Conservation (phyloP, 2,888 invertebrate genomes). For the Rutpela maculata region DNA sequence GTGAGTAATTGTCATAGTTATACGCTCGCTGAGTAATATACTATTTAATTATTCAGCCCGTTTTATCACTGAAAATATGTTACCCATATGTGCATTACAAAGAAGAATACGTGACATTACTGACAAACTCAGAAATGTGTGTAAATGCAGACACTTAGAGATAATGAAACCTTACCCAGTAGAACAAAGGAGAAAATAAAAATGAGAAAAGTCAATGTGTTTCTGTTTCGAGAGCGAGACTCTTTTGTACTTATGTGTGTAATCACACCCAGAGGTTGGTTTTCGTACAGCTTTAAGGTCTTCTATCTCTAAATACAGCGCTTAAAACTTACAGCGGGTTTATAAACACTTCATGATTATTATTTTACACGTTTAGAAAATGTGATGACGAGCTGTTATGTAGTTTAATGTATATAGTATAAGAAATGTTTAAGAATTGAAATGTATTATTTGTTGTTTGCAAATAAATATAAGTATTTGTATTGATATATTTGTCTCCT, state of each 20-base stretch:
- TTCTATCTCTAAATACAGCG: background rate
- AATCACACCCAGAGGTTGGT: background rate
- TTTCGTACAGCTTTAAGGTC: background rate
- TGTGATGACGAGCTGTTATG: background rate
- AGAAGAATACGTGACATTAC: background rate
- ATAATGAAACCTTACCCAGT: background rate
- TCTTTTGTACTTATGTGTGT: background rate
- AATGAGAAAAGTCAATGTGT: background rate
- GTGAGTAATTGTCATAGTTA: too few relatives aligned
- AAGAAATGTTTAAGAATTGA: too few relatives aligned
- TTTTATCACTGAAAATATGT: too few relatives aligned
- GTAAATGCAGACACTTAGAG: background rate
- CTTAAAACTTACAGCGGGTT: background rate
- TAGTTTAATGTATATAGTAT: too few relatives aligned
- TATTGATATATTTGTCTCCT: too few relatives aligned
- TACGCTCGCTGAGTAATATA: too few relatives aligned
- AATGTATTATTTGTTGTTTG: too few relatives aligned
- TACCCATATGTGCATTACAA: background rate
- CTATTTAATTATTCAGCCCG: too few relatives aligned
- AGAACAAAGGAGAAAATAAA: background rate
- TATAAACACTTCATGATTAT: background rate
- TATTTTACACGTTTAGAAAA: background rate
- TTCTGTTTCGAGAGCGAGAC: background rate
- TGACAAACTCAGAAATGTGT: background rate
- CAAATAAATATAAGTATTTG: too few relatives aligned